A percentile compares a stretch with the other conserved stretches of the same genome.
These are phyloP conservation scores for Calameuta idolon DNA, from an alignment of 2,888 invertebrate genomes.

Conservation along the genomic window DNA sequence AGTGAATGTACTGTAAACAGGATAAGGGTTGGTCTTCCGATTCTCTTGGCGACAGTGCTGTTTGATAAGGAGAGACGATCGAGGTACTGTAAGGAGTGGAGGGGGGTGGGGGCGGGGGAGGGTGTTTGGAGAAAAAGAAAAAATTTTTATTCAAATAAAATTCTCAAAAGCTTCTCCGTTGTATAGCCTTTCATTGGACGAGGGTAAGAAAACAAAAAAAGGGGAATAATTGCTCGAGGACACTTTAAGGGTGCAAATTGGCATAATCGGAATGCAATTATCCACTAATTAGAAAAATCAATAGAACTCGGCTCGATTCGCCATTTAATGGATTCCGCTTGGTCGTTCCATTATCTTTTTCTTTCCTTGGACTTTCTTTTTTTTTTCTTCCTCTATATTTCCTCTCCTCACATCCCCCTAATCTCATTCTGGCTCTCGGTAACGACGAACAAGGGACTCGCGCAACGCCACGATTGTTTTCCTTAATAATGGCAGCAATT, in stretches of 20 bases:
- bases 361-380: neutral
- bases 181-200: neutral
- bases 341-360: neutral
- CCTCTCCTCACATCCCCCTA: neutral
- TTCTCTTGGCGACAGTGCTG: neutral
- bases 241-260: neutral
- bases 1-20: neutral
- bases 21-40: neutral
- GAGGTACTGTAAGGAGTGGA: too few relatives aligned
- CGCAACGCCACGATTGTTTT: slow-evolving; percentile 8
- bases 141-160: neutral
- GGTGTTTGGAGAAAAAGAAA: neutral
- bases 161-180: neutral
- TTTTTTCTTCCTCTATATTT: too few relatives aligned
- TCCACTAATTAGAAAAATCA: slow-evolving; percentile 12
- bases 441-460: neutral
- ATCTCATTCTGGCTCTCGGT: neutral
- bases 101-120: neutral
- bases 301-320: slow-evolving; percentile 8
- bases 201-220: neutral
- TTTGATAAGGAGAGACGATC: neutral
- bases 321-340: neutral
- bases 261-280: slow-evolving; percentile 13
- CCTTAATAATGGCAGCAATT: slow-evolving; percentile 21
- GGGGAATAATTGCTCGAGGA: neutral